phyloP scores from a whole-genome alignment of 2,113 vertebrate species.

The Sprattus sprattus region DNA sequence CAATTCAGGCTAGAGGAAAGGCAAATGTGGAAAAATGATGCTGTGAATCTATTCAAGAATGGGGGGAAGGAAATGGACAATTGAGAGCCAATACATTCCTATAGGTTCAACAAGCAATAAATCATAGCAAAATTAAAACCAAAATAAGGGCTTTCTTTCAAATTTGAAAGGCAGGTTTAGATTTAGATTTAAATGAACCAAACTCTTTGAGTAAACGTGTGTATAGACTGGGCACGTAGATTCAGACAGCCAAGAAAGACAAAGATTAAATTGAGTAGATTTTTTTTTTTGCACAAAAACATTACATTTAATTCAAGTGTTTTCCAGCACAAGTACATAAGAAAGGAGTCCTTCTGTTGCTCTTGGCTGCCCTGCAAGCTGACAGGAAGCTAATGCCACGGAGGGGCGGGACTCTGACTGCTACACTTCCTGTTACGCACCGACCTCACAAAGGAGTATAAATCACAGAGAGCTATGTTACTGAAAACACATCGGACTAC shows the following conservation, averaged over 20 bases:
- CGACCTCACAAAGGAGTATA: conserved; percentile 67
- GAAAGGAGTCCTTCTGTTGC: conserved; percentile 75
- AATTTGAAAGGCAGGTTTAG: not conserved
- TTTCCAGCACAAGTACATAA: conserved; percentile 89
- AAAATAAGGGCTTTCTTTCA: not conserved
- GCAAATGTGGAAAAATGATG: not conserved
- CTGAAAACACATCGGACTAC: conserved; percentile 85
- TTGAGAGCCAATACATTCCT: no score
- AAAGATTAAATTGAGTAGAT: conserved; percentile 37
- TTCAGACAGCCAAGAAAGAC: conserved; percentile 14
- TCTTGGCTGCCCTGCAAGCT: conserved; percentile 60
- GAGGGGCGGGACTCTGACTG: conserved; percentile 72
- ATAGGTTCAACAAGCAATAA: not conserved
- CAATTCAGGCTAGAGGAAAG: no score
- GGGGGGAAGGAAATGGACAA: not conserved
- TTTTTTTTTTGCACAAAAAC: conserved; percentile 78
- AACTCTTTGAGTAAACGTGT: not conserved
- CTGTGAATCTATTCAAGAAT: not conserved
- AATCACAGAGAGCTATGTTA: conserved; percentile 84
- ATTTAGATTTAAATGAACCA: not conserved
- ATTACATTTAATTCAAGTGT: conserved; percentile 90
- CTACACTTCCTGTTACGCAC: conserved; percentile 79
- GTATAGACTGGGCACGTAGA: not conserved
- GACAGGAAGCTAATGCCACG: conserved; percentile 77
- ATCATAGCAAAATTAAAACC: not conserved